These are phyloP conservation scores for Neelides sp. DNA, from an alignment of 1,140 invertebrate genomes.

Conservation along the genomic window DNA sequence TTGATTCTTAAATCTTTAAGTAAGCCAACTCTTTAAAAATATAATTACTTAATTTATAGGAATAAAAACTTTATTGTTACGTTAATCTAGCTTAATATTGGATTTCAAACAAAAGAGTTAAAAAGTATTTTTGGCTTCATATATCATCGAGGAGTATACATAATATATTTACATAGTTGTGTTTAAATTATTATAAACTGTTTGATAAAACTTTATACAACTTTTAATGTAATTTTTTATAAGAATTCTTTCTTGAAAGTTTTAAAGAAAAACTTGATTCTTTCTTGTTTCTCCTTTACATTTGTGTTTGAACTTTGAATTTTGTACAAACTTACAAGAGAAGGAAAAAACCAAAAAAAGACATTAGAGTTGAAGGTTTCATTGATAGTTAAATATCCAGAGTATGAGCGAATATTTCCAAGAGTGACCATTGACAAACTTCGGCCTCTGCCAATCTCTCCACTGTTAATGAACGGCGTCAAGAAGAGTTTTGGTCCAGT, in stretches of 20 bases:
- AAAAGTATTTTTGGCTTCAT: neutral
- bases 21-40: neutral
- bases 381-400: constrained; percentile 42
- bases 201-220: neutral
- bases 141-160: neutral
- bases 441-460: constrained; percentile 16
- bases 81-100: neutral
- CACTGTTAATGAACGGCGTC: constrained; percentile 17
- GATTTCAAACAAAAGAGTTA: neutral
- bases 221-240: neutral
- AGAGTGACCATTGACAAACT: constrained; percentile 11
- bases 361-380: constrained; percentile 39
- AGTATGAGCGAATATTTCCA: constrained; percentile 26
- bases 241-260: neutral
- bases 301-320: neutral
- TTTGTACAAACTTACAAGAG: constrained; percentile 34
- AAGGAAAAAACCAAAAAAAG: constrained; percentile 44
- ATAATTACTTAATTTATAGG: neutral
- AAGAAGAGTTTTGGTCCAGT: too few relatives aligned
- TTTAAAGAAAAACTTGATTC: neutral
- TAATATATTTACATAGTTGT: neutral
- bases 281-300: neutral
- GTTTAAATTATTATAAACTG: neutral
- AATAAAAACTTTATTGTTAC: neutral
- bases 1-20: neutral